Base-by-base conservation (phyloP, 1,140 invertebrate species). In the Chelonus insularis region DNA sequence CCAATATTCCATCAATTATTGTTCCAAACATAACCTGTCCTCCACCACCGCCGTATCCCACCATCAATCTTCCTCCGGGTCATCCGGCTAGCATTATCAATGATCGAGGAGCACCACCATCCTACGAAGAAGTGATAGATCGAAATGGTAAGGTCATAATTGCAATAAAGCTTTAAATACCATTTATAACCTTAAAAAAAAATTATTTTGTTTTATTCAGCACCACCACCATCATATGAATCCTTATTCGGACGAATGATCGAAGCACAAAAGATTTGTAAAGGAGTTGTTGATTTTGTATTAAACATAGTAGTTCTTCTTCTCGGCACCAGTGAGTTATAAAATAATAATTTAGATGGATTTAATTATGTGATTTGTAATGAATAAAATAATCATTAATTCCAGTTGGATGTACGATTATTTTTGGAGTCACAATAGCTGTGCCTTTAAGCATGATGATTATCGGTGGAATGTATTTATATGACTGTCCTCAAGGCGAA, bases 151-250 rank as follows among this genome's bases (percentile, higher is more conserved):
- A 55, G n/a, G n/a, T n/a, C n/a, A n/a, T n/a, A 48, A 43, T 47
- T 36, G 12, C 9, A 14, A 34, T 54, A 29, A 18, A 37, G 12
- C 25, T 45, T 34, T 21, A n/a, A 9, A 16, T 55, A 9, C 29
- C 1, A 21, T 34, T 65, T 48, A 16, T 57, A 12, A 36, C 16
- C 34, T 34, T 9, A 4, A 37, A 43, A 20, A 23, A 37, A 25
- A 20, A 61, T 50, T 54, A 23, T 18, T 32, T 64, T 48, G 64
- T 66, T 62, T 58, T 64, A 52, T 76, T 39, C 71, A 87, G 87
- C 80, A 60, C 85, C 86, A 47, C 87, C 87, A 7, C 87, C 87
- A n/a, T 85, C 86, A 0, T 89, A 89, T 68, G 86, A 89, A 67
- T 88, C 87, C 1, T 66, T 89, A 1, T 88, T 87, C 80, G 87